phyloP scores from a whole-genome alignment of 2,797 vertebrate species.

The Tokudaia muenninki region DNA sequence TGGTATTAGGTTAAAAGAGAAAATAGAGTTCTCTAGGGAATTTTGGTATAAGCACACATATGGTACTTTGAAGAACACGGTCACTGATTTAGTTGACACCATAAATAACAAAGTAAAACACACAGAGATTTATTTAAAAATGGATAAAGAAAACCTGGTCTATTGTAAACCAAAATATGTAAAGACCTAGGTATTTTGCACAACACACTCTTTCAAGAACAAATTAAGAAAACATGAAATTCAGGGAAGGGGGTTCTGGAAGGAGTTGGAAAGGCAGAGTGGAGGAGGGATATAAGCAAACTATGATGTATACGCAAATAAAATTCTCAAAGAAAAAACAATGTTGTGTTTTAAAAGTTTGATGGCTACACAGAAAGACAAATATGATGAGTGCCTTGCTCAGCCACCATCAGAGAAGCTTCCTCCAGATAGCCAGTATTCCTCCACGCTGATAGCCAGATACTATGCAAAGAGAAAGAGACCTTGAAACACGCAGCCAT shows the following conservation, averaged over 20 bases:
- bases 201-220: background rate
- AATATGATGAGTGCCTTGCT: background rate
- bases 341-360: background rate
- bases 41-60: background rate
- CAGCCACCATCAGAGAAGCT: background rate
- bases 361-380: background rate
- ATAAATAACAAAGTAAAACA: constrained; percentile 29
- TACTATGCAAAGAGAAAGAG: background rate
- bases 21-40: background rate
- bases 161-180: background rate
- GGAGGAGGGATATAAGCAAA: background rate
- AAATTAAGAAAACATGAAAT: background rate
- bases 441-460: too few relatives aligned
- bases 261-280: background rate
- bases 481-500: background rate
- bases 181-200: background rate
- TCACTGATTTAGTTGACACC: background rate
- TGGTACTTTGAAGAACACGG: background rate
- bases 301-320: background rate
- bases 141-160: background rate
- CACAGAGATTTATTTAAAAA: background rate
- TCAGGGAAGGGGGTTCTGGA: background rate
- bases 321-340: background rate
- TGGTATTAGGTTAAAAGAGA: background rate
- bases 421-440: background rate